These are phyloP conservation scores for Tetraodon nigroviridis DNA, from an alignment of 2,113 vertebrate species.

Conservation along the genomic window DNA sequence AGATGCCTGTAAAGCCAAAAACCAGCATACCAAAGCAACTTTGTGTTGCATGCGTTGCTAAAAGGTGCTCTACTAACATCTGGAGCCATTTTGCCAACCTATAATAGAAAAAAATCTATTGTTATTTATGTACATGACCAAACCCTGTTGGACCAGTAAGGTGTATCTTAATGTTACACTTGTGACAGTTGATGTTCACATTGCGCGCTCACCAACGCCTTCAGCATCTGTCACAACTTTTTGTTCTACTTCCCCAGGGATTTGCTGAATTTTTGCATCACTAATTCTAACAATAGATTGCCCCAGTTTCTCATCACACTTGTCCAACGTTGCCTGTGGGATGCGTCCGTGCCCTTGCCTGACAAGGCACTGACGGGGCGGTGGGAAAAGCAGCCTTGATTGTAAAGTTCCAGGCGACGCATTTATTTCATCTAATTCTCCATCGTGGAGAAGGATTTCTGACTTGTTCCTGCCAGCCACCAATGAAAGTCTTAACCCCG, in stretches of 20 bases:
- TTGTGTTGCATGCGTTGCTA: conserved; percentile 9
- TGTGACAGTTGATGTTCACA: too few relatives aligned
- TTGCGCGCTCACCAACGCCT: neutral
- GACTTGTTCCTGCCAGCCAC: too few relatives aligned
- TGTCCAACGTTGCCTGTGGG: neutral
- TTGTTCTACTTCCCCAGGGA: conserved; percentile 1
- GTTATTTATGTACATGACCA: neutral
- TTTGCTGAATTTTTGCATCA: conserved; percentile 19
- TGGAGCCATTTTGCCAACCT: conserved; percentile 23
- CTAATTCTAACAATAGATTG: conserved; percentile 28
- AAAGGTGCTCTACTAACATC: conserved; percentile 20
- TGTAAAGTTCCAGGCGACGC: too few relatives aligned
- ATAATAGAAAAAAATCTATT: conserved; percentile 14
- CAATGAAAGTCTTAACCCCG: too few relatives aligned
- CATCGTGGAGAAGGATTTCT: too few relatives aligned
- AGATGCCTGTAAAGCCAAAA: neutral
- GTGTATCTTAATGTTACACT: too few relatives aligned
- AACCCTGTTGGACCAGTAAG: too few relatives aligned
- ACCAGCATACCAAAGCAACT: neutral
- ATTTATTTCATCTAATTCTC: too few relatives aligned
- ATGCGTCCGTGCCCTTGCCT: neutral
- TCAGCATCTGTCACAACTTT: conserved; percentile 8
- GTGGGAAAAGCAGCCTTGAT: too few relatives aligned
- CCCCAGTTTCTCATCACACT: neutral
- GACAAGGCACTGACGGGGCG: too few relatives aligned